These are phyloP conservation scores for Petromus typicus DNA, from an alignment of 2,113 vertebrate species.

Conservation along the genomic window DNA sequence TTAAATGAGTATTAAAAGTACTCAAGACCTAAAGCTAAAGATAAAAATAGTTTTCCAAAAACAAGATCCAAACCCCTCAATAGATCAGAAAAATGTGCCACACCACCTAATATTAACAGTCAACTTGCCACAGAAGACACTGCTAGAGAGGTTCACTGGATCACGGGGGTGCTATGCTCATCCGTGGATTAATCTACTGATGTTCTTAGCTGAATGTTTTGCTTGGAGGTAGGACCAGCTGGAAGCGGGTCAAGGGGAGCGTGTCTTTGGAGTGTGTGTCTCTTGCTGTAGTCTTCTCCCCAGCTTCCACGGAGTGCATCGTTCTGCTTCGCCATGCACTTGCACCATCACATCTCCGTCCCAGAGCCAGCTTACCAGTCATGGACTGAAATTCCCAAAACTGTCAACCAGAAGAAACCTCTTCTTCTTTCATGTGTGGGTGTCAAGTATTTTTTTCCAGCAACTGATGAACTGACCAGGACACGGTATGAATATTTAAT, in stretches of 20 bases:
- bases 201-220: background rate
- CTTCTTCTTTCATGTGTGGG: background rate
- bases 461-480: background rate
- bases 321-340: background rate
- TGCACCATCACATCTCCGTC: background rate
- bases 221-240: background rate
- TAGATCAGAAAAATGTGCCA: background rate
- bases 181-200: background rate
- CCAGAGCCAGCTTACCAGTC: background rate
- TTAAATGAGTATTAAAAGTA: background rate
- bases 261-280: background rate
- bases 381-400: background rate
- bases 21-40: background rate
- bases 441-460: background rate
- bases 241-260: background rate
- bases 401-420: background rate
- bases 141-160: too few relatives aligned
- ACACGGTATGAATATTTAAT: background rate
- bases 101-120: background rate
- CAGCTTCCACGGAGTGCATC: background rate
- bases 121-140: background rate
- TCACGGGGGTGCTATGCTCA: background rate
- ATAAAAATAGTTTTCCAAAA: background rate
- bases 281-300: background rate
- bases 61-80: conserved; percentile 3